phyloP scores from a whole-genome alignment of 2,888 invertebrate species.

The Amphiduros pacificus region DNA sequence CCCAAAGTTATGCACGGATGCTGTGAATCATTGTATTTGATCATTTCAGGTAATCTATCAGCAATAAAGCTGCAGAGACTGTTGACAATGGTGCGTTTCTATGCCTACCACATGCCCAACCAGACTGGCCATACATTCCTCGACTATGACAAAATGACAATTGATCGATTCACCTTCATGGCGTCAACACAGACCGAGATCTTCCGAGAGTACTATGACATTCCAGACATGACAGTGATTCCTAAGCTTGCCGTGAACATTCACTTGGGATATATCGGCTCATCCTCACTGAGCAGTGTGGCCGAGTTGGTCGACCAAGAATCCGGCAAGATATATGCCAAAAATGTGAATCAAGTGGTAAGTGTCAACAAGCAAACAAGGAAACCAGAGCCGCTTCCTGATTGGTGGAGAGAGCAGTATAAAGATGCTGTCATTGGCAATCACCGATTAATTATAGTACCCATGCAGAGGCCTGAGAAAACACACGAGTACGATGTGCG shows the following conservation, averaged over 20 bases:
- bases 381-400: constrained; percentile 41
- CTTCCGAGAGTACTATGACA: constrained; percentile 18
- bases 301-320: constrained; percentile 11
- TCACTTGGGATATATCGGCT: constrained; percentile 27
- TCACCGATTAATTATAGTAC: constrained; percentile 34
- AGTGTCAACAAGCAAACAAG: constrained; percentile 40
- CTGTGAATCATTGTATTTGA: too few species aligned
- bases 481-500: constrained; percentile 15
- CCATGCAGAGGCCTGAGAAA: constrained; percentile 32
- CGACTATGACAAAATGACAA: constrained; percentile 27
- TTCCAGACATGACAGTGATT: background rate
- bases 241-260: constrained; percentile 19
- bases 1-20: too few species aligned
- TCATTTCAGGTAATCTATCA: too few species aligned
- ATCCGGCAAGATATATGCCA: constrained; percentile 13
- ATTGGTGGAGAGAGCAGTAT: constrained; percentile 50
- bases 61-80: too few species aligned
- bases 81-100: constrained; percentile 22
- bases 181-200: constrained; percentile 25
- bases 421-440: constrained; percentile 26
- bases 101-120: constrained; percentile 22
- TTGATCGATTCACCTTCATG: constrained; percentile 28
- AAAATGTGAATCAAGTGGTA: constrained; percentile 42
- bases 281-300: constrained; percentile 25
- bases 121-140: constrained; percentile 23